Conservation (phyloP, 2,113 vertebrate genomes). For the Corythoichthys haematopterus region DNA sequence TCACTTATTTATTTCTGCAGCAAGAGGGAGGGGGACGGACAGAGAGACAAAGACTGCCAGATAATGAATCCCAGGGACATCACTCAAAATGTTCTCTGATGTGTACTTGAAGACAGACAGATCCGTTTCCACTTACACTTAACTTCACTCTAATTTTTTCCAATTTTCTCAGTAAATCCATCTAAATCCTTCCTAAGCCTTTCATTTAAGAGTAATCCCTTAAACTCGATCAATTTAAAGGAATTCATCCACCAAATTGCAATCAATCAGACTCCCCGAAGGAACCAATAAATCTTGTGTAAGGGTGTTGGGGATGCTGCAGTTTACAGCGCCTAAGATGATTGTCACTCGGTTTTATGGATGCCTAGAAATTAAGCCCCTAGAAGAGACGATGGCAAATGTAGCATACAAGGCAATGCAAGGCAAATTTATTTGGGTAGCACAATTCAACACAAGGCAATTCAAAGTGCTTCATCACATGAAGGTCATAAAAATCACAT, state of each 20-base stretch:
- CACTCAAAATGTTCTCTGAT: not conserved
- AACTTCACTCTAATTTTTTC: not conserved
- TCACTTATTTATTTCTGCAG: not conserved
- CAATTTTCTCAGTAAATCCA: not conserved
- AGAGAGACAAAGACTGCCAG: not conserved
- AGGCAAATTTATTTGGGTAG: too few species aligned
- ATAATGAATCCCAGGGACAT: not conserved
- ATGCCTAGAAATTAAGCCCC: too few species aligned
- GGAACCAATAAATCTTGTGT: not conserved
- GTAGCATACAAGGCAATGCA: too few species aligned
- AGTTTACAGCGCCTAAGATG: not conserved
- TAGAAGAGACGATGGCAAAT: too few species aligned
- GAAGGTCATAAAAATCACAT: too few species aligned
- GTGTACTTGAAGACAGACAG: not conserved
- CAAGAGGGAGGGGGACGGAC: not conserved
- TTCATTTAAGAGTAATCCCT: conserved; percentile 9
- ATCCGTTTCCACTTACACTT: not conserved
- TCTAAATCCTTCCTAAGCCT: not conserved
- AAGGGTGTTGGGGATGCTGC: not conserved
- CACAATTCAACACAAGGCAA: too few species aligned
- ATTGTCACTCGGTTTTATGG: too few species aligned
- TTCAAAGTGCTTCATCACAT: too few species aligned
- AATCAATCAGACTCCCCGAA: not conserved
- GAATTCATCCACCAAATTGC: not conserved
- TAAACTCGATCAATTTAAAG: conserved; percentile 6